These are phyloP conservation scores for Metacarcinus magister DNA, from an alignment of 2,888 invertebrate genomes.

Conservation along the genomic window DNA sequence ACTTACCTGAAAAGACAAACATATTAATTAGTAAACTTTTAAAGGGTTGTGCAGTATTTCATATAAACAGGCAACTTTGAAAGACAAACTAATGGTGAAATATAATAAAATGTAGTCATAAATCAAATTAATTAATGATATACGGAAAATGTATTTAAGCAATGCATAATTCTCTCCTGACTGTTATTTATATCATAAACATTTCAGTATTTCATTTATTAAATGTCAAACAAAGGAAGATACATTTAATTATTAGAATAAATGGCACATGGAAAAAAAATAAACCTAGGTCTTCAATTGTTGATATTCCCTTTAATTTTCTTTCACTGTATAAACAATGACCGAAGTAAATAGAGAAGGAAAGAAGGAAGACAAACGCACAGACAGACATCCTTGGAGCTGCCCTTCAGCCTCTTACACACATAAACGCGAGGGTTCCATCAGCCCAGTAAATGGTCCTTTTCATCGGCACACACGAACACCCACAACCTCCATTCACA, in stretches of 20 bases:
- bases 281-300: too few species aligned
- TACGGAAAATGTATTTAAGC: too few species aligned
- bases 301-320: too few species aligned
- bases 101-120: not conserved
- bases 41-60: not conserved
- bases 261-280: too few species aligned
- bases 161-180: too few species aligned
- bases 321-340: not conserved
- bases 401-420: not conserved
- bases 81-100: not conserved
- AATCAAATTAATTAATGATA: not conserved
- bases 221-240: not conserved
- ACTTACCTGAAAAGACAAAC: constrained; percentile 37
- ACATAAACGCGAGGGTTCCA: not conserved
- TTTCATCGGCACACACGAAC: not conserved
- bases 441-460: not conserved
- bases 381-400: not conserved
- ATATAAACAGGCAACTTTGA: not conserved
- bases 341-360: not conserved
- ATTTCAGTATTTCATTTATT: not conserved
- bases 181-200: too few species aligned
- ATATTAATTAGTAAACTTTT: not conserved
- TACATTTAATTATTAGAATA: not conserved
- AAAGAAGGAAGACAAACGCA: not conserved
- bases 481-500: not conserved